Conservation (phyloP, 2,888 invertebrate species). For the Dastarcus helophoroides region DNA sequence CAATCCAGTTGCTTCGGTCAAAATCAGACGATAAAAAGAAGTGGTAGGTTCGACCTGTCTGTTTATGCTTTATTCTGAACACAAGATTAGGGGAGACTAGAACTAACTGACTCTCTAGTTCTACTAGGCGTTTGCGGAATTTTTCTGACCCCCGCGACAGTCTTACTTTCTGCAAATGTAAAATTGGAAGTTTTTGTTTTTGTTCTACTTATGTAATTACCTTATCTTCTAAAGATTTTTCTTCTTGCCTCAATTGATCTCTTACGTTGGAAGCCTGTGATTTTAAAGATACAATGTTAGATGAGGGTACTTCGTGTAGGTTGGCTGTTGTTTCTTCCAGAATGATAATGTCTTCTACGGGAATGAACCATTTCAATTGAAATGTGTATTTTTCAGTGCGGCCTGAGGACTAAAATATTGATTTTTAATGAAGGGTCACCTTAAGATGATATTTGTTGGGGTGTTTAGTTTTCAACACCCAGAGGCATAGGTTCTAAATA, state of each 20-base stretch:
- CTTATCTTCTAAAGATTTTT: constrained; percentile 54
- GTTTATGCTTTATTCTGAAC: constrained; percentile 65
- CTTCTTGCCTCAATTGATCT: constrained; percentile 73
- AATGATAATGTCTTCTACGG: constrained; percentile 69
- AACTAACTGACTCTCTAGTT: constrained; percentile 81
- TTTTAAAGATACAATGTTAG: constrained; percentile 73
- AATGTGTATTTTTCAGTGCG: constrained; percentile 76
- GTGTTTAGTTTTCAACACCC: too few relatives aligned
- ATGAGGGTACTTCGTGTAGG: constrained; percentile 63
- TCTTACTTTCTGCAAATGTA: constrained; percentile 46
- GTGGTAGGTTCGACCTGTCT: constrained; percentile 57
- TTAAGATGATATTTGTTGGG: too few relatives aligned
- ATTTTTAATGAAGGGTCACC: too few relatives aligned
- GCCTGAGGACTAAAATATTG: constrained; percentile 53
- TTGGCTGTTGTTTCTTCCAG: constrained; percentile 57
- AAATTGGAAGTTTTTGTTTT: background rate
- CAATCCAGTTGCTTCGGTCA: constrained; percentile 88
- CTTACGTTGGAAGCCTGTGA: constrained; percentile 78
- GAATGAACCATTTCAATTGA: constrained; percentile 89
- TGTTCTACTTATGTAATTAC: constrained; percentile 25
- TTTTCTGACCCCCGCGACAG: constrained; percentile 62
- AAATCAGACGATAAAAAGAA: constrained; percentile 92
- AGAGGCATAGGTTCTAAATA: too few relatives aligned
- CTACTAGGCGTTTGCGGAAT: constrained; percentile 79
- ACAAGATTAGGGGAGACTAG: constrained; percentile 83